These are phyloP conservation scores for Taurulus bubalis DNA, from an alignment of 2,113 vertebrate species.

Conservation along the genomic window DNA sequence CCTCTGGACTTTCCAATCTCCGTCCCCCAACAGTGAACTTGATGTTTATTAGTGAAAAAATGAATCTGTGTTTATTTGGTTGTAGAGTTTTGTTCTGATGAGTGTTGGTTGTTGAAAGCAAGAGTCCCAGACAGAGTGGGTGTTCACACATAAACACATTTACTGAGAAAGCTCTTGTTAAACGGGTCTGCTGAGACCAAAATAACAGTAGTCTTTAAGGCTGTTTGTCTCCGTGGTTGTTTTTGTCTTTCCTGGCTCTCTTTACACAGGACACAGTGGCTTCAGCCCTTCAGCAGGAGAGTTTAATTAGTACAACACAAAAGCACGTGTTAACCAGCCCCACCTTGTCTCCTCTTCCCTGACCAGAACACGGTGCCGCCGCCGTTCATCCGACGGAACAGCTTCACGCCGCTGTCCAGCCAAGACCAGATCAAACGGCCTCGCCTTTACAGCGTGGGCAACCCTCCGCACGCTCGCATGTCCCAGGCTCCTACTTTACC, in stretches of 20 bases:
- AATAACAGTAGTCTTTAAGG: conserved; percentile 21
- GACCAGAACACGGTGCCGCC: conserved; percentile 82
- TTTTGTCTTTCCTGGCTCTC: neutral
- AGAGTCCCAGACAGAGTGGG: conserved; percentile 55
- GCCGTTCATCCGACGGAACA: conserved; percentile 89
- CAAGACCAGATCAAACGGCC: conserved; percentile 88
- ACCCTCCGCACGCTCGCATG: conserved; percentile 74
- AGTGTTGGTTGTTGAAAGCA: neutral
- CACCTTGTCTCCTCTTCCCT: conserved; percentile 42
- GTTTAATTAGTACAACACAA: neutral
- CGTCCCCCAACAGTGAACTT: neutral
- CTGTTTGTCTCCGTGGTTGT: conserved; percentile 36
- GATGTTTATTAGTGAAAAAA: neutral
- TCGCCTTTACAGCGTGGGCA: conserved; percentile 90
- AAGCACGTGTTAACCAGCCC: neutral
- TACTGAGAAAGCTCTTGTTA: conserved; percentile 35
- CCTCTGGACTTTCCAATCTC: neutral
- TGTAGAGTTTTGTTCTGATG: conserved; percentile 16
- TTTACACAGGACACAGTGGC: neutral
- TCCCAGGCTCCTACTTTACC: conserved; percentile 74
- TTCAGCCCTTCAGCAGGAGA: neutral
- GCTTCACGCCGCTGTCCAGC: conserved; percentile 93
- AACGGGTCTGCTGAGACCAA: conserved; percentile 26
- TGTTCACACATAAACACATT: conserved; percentile 49
- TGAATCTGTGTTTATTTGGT: neutral